Evolutionary conservation across 1,140 invertebrate species (phyloP).

Genomic region (Temnothorax nylanderi): DNA sequence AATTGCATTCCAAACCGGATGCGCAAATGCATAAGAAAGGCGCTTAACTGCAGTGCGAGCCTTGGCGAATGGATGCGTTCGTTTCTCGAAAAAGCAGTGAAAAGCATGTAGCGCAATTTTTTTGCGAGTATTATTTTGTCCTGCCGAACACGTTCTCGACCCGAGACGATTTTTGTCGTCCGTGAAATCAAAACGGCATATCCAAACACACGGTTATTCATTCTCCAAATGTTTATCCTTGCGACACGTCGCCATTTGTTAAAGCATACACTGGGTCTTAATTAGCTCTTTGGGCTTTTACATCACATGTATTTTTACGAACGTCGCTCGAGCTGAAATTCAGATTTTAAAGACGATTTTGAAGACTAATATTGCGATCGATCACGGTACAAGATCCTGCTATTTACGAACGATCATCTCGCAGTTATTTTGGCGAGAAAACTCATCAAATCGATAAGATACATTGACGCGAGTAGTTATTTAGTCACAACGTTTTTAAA

Average conservation of each 20-base stretch:
- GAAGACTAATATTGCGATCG: not conserved
- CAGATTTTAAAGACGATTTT: not conserved
- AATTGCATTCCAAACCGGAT: not conserved
- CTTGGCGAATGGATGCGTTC: not conserved
- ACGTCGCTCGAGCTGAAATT: not conserved
- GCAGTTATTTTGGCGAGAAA: not conserved
- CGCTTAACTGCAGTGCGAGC: not conserved
- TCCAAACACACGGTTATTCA: not conserved
- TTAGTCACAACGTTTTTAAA: not conserved
- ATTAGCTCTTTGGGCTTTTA: not conserved
- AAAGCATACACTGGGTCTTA: not conserved
- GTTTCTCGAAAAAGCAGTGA: not conserved
- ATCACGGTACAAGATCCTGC: not conserved
- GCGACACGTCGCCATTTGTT: not conserved
- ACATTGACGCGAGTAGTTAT: not conserved
- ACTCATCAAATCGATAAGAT: not conserved
- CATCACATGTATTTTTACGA: not conserved
- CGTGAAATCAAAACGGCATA: not conserved
- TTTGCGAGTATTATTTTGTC: slow-evolving; percentile 8
- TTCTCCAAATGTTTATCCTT: slow-evolving; percentile 1
- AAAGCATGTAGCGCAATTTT: not conserved
- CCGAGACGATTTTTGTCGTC: not conserved
- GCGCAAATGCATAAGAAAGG: slow-evolving; percentile 13
- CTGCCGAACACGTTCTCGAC: not conserved
- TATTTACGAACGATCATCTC: not conserved